phyloP scores from a whole-genome alignment of 2,888 invertebrate species.

The Chaetogeoica ovagalla region DNA sequence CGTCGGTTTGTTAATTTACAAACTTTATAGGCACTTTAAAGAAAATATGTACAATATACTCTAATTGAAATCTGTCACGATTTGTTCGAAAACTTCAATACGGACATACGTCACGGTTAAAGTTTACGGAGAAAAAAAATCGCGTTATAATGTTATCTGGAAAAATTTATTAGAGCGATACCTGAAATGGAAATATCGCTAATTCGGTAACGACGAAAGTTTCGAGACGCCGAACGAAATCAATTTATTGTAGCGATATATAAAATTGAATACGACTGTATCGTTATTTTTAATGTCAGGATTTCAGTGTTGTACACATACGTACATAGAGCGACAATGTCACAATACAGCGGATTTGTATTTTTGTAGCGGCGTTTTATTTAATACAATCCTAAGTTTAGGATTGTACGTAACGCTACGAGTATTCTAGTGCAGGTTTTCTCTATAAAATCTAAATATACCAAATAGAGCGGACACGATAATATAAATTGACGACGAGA shows the following conservation, averaged over 20 bases:
- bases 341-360: no score
- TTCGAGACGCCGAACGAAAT: constrained; percentile 2
- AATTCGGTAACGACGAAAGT: constrained; percentile 43
- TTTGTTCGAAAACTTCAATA: constrained; percentile 10
- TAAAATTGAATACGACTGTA: constrained; percentile 19
- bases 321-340: no score
- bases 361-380: no score
- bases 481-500: no score
- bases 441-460: no score
- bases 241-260: neutral
- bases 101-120: neutral
- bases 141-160: neutral
- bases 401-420: no score
- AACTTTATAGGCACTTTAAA: no score
- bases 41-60: no score
- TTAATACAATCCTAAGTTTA: no score
- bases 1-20: no score
- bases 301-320: neutral
- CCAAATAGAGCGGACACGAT: no score
- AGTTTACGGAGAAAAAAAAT: constrained; percentile 29
- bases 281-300: constrained; percentile 13
- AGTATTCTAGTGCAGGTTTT: no score
- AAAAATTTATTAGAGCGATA: constrained; percentile 20
- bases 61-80: neutral
- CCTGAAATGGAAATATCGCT: constrained; percentile 9